phyloP scores from a whole-genome alignment of 2,797 vertebrate genomes.

The Bovichtus variegatus region DNA sequence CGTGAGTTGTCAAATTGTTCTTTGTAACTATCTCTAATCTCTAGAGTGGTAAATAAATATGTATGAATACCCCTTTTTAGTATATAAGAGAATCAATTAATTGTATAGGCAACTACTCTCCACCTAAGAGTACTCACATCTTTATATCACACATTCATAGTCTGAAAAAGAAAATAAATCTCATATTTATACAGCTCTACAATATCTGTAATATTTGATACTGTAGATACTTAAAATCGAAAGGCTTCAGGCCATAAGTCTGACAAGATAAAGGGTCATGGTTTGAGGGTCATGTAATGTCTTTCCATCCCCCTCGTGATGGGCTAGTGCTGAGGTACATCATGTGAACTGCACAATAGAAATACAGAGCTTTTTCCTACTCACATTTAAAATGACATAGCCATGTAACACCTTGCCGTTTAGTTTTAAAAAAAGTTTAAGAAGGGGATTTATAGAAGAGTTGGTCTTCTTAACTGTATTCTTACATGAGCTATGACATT shows the following conservation, averaged over 20 bases:
- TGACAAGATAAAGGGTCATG: no score
- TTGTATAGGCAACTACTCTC: neutral
- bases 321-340: no score
- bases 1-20: neutral
- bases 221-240: neutral
- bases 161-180: neutral
- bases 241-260: neutral
- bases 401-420: no score
- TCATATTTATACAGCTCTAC: neutral
- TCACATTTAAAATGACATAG: no score
- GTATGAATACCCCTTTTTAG: neutral
- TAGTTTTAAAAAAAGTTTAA: no score
- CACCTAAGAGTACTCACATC: neutral
- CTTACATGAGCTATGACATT: no score
- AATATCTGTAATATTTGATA: neutral
- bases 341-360: no score
- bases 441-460: no score
- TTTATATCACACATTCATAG: neutral
- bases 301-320: no score
- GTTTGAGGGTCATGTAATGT: no score
- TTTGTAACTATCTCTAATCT: neutral
- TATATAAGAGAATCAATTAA: neutral
- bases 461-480: no score
- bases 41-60: constrained; percentile 19
- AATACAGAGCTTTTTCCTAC: no score